Conservation (phyloP, 2,797 vertebrate genomes). For the Argyrosomus regius region DNA sequence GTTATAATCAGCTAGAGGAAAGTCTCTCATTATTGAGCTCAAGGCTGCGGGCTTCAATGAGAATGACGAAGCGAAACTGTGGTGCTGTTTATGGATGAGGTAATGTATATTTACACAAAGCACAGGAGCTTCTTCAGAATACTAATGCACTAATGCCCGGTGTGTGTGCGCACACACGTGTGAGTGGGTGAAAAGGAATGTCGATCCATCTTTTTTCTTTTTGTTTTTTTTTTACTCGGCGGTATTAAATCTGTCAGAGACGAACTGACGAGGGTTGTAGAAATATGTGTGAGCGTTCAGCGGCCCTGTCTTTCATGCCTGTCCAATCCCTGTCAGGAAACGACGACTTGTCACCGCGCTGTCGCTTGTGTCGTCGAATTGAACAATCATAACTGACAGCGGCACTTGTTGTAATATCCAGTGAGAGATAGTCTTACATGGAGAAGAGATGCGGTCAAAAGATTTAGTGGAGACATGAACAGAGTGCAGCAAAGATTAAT, state of each 20-base stretch:
- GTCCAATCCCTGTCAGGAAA: conserved; percentile 63
- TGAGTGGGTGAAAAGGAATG: conserved; percentile 74
- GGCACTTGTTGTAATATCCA: conserved; percentile 34
- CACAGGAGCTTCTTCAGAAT: conserved; percentile 67
- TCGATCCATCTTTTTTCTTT: conserved; percentile 14
- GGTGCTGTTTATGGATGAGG: conserved; percentile 72
- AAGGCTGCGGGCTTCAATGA: conserved; percentile 30
- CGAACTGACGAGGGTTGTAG: conserved; percentile 46
- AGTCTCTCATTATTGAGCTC: conserved; percentile 44
- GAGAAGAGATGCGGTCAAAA: conserved; percentile 28
- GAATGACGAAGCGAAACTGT: conserved; percentile 51
- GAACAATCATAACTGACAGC: conserved; percentile 49
- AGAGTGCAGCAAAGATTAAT: conserved; percentile 16
- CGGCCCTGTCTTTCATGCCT: conserved; percentile 49
- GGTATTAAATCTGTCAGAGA: conserved; percentile 68
- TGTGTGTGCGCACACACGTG: conserved; percentile 41
- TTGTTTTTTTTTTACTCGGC: conserved; percentile 27
- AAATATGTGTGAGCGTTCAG: conserved; percentile 46
- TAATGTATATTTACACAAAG: conserved; percentile 70
- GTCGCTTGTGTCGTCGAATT: conserved; percentile 36
- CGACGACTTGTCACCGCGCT: conserved; percentile 52
- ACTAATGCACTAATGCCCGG: conserved; percentile 52
- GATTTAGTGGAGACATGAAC: conserved; percentile 21
- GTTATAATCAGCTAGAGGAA: conserved; percentile 53
- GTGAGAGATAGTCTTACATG: background rate